phyloP scores from a whole-genome alignment of 2,113 vertebrate species.

The Recurvirostra avosetta region DNA sequence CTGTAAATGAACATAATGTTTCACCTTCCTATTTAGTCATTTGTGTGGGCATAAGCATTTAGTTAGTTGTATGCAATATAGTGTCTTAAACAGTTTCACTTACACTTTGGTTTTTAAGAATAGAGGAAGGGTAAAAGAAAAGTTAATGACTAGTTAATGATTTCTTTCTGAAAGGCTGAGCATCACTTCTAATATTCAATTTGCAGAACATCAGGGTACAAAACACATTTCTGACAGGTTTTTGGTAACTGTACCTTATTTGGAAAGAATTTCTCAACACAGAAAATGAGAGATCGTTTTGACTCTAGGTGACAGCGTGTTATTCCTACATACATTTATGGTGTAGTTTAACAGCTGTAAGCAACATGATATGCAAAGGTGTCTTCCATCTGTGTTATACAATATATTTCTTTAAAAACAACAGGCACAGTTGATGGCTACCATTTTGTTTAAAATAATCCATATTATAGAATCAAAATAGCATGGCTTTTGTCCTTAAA shows the following conservation, averaged over 20 bases:
- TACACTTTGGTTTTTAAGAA: slow-evolving; percentile 18
- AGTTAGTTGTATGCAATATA: not conserved
- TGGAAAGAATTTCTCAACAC: not conserved
- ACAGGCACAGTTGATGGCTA: not conserved
- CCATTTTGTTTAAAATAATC: not conserved
- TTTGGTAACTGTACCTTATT: not conserved
- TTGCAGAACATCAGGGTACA: slow-evolving; percentile 16
- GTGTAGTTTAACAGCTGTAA: not conserved
- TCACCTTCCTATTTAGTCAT: slow-evolving; percentile 52
- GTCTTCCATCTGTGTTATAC: not conserved
- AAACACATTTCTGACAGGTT: not conserved
- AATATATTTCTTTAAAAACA: not conserved
- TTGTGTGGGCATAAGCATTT: slow-evolving; percentile 30
- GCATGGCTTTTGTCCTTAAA: not conserved
- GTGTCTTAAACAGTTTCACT: slow-evolving; percentile 34
- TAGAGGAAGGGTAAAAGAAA: slow-evolving; percentile 17
- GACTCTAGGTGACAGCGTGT: not conserved
- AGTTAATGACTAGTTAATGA: slow-evolving; percentile 58
- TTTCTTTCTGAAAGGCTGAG: slow-evolving; percentile 49
- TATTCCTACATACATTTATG: not conserved
- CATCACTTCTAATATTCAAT: slow-evolving; percentile 37
- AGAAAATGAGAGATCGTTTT: slow-evolving; percentile 10
- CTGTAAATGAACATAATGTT: slow-evolving; percentile 46
- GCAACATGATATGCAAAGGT: not conserved
- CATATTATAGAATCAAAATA: not conserved